Evolutionary conservation across 92 coral and sea anemone species (phyloP), one percentile per base, ranked within the genome.

Genomic region (Palythoa caribaeorum): DNA sequence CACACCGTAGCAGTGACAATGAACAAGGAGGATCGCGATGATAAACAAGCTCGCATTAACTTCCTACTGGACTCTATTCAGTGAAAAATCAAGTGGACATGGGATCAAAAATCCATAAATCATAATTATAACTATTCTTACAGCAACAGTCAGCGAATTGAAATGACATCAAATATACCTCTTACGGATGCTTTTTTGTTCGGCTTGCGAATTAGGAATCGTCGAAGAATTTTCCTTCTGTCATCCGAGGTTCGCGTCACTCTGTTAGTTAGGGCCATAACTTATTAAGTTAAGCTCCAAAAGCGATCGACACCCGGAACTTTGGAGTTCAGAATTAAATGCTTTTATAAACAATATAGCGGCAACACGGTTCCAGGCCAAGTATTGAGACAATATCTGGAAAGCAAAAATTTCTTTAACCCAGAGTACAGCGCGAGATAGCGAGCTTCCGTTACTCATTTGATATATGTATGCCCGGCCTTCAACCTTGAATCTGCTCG

Each of bases 141-240:
- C 75, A 21, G 84, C 57, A 44, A 75, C 85, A 57, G 84, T 48
- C 76, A 57, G 70, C 37, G 71, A 89, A 74, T 80, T 50, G 35
- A 54, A 84, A 84, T 89, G 76, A 79, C 85, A 76, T 80, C 74
- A 77, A 86, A 77, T 83, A 38, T 95, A 95, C 98, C 98, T 92
- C 94, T 88, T 87, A 92, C 83, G 53, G 98, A 87, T 63, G 92
- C 94, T 77, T 93, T 93, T 83, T 90, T 83, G 83, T 91, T 93
- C 91, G 89, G 94, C 92, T 93, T 93, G 87, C 96, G 94, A 83
- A 90, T 94, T 62, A 95, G 88, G 90, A 95, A 93, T 57, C 96
- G 94, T 71, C 96, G 96, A 53, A 95, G 95, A 84, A 90, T 93
- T 90, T 90, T 95, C 76, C 94, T 94, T 85, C 96, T 89, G 92